Base-by-base conservation (phyloP, 2,888 invertebrate species). In the Mesochorus sp. region DNA sequence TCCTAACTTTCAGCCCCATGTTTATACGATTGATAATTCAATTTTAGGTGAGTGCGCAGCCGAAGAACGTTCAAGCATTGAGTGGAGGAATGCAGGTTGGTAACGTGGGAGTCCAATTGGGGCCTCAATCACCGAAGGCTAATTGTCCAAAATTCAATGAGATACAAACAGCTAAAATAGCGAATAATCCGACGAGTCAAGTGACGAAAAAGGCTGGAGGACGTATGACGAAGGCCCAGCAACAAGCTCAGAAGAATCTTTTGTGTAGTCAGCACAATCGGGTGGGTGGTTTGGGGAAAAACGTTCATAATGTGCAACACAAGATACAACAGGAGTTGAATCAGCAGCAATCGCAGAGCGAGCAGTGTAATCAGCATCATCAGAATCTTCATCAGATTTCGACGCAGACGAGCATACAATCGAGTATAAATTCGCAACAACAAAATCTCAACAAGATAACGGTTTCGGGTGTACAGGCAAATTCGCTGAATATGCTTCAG, bases 381-480 rank as follows among this genome's bases (percentile, higher is more conserved):
- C 89, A 88, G 70, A 90, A 88, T 82, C 84, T 86, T 10, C 88
- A 88, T 47, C 90, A 90, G 70, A 85, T 88, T 49, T 86, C 88
- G 1, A 85, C 89, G 3, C 89, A 90, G 62, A 85, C 88, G 2
- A n/a, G n/a, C n/a, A 85, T 89, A 3, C 89, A 90, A 66, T 85
- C 87, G 8, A n/a, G n/a, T n/a, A 84, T 89, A 61, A 90, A 90
- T 74, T 82, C 88, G 0, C 90, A 89, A 62, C 90, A 89, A 62
- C 90, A 89, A 62, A 90, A 87, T 82, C 74, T 89, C 42, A 90
- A 90, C 78, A 87, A 79, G 84, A 85, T 79, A 8, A 81, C 76
- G 14, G 80, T 81, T 17, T 78, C 82, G 28, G 78, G 82, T 78
- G 77, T 85, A 12, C 87, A 85, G 17, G 82, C 84, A 21, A 86